Evolutionary conservation across 2,888 invertebrate genomes (phyloP).

Genomic region (Cerceris ruficornis): DNA sequence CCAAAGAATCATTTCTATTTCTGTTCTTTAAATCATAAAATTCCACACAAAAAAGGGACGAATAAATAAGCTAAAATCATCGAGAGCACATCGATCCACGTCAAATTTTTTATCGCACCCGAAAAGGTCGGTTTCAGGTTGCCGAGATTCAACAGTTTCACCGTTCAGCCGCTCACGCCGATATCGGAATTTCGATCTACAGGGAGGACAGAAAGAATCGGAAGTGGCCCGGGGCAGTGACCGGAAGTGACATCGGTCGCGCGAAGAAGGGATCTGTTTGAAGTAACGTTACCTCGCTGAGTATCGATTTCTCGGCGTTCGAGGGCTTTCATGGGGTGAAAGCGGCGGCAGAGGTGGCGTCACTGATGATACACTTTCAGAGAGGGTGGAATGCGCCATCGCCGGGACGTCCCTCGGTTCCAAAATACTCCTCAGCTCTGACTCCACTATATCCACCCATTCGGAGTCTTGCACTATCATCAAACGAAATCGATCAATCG

Average conservation of each 20-base stretch:
- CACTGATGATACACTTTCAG: constrained; percentile 87
- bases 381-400: constrained; percentile 86
- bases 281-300: constrained; percentile 74
- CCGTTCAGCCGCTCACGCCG: constrained; percentile 26
- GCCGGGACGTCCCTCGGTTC: constrained; percentile 88
- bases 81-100: background rate
- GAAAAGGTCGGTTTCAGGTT: background rate
- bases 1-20: no score
- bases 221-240: constrained; percentile 55
- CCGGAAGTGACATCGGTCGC: constrained; percentile 61
- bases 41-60: no score
- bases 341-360: constrained; percentile 91
- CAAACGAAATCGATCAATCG: background rate
- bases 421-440: constrained; percentile 89
- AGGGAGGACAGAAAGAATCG: constrained; percentile 49
- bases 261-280: constrained; percentile 57
- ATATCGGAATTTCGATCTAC: constrained; percentile 51
- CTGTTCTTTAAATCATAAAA: no score
- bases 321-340: constrained; percentile 85
- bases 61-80: background rate
- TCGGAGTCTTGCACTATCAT: constrained; percentile 86
- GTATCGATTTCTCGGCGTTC: constrained; percentile 78
- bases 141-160: constrained; percentile 29
- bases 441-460: constrained; percentile 92
- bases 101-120: background rate